Conservation (phyloP, 1,140 invertebrate genomes). For the Bombus balteatus region DNA sequence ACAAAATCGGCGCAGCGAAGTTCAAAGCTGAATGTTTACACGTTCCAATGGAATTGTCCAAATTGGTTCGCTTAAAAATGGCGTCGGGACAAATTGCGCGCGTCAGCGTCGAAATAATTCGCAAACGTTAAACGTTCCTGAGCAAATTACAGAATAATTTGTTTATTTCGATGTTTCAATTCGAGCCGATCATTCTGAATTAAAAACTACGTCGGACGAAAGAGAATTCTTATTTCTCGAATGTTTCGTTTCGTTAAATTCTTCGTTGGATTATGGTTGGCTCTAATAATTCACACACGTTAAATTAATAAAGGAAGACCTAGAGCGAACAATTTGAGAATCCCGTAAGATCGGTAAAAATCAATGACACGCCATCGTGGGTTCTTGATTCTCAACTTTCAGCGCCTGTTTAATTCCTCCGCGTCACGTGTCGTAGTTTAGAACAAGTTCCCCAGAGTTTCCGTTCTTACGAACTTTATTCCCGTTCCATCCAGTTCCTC, state of each 20-base stretch:
- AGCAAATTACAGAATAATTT: not conserved
- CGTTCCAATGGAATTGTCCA: not conserved
- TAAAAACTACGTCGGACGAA: not conserved
- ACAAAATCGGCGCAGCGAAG: not conserved
- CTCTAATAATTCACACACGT: not conserved
- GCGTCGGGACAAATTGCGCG: not conserved
- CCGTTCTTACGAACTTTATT: not conserved
- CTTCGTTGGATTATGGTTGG: not conserved
- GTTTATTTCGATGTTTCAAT: not conserved
- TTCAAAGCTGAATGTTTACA: not conserved
- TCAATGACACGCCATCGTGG: not conserved
- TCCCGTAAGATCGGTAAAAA: not conserved
- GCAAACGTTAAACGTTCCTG: not conserved
- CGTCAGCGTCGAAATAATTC: not conserved
- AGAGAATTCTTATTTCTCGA: no score
- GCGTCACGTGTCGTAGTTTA: constrained; percentile 16
- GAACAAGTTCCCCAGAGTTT: not conserved
- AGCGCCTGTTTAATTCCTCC: not conserved
- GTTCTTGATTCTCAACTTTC: not conserved
- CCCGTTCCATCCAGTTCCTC: not conserved
- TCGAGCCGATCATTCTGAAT: not conserved
- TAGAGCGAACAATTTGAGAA: not conserved
- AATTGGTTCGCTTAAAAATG: not conserved
- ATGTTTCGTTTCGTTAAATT: not conserved
- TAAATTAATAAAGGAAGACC: not conserved